Base-by-base conservation (phyloP, 2,888 invertebrate genomes). In the Athalia rosae region DNA sequence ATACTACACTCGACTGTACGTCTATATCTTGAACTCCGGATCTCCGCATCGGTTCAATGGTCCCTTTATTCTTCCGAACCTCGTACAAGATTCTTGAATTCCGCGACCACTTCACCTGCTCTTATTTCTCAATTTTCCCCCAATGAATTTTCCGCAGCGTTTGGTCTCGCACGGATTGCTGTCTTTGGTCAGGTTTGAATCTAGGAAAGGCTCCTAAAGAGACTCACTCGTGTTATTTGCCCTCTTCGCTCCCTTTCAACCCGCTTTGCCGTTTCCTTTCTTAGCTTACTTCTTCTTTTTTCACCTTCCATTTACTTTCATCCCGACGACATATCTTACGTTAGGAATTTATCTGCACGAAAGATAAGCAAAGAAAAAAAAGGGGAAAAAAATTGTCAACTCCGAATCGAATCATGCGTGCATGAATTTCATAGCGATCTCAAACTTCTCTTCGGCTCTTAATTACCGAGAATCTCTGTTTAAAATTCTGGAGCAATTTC, bases 111-210 rank as follows among this genome's bases (percentile, higher is more conserved):
- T 69, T 69, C 43, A 43, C 9, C 53, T 11, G 13, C 50, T 66
- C 15, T 47, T 13, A 66, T 66, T 48, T 48, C 66, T 48, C 53
- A 69, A 69, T 53, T 69, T 50, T 41, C 53, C 69, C 28, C 28
- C 53, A 69, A 69, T 69, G 69, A 69, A 66, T 69, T 69, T 50
- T 53, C 11, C 53, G 53, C 69, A 11, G 69, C 47, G 41, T 66
- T 66, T 48, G 48, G 66, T 66, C 66, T 66, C 66, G 48, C 48
- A 5, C 66, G 48, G 41, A 66, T 48, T 48, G 48, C 47, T 69
- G 53, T 69, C 50, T 50, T 43, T 56, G 41, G 56, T 48, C 66
- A 69, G 28, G 69, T 56, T 56, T 56, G 69, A 56, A 69, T 69
- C 69, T 69, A 43, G 56, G 41, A 11, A 69, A 41, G 28, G 28